These are phyloP conservation scores for Drosophila prolongata DNA, from an alignment of 2,888 invertebrate species.

Conservation along the genomic window DNA sequence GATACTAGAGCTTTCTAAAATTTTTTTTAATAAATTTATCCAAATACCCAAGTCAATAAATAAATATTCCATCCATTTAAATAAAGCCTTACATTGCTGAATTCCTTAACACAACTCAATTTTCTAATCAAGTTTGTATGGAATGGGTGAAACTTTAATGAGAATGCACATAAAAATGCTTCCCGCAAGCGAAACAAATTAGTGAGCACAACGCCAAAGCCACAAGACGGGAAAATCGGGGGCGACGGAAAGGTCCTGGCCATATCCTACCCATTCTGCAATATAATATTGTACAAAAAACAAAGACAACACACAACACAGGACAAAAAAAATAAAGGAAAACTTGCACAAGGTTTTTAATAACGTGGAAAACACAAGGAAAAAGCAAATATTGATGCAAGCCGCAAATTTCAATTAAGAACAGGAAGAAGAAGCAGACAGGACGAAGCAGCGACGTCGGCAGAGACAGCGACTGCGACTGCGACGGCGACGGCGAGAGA, in stretches of 20 bases:
- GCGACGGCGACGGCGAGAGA: constrained; percentile 25
- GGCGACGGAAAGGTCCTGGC: constrained; percentile 13
- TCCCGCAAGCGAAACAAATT: constrained; percentile 26
- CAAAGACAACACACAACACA: constrained; percentile 33
- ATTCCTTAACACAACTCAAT: not conserved
- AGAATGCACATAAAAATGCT: constrained; percentile 20
- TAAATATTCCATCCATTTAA: not conserved
- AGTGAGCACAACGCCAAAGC: constrained; percentile 18
- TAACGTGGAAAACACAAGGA: constrained; percentile 81
- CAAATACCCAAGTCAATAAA: too few relatives aligned
- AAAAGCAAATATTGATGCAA: constrained; percentile 82
- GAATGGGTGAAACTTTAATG: constrained; percentile 21
- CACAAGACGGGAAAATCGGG: constrained; percentile 8
- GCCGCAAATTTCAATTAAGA: constrained; percentile 83
- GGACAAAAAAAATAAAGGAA: constrained; percentile 56
- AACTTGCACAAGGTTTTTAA: constrained; percentile 80
- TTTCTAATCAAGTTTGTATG: constrained; percentile 4
- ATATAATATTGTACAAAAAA: constrained; percentile 47
- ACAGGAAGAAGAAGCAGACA: constrained; percentile 75
- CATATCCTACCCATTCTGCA: constrained; percentile 32
- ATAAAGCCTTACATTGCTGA: not conserved
- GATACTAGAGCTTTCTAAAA: too few relatives aligned
- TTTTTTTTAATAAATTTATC: too few relatives aligned
- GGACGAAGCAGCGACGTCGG: constrained; percentile 18
- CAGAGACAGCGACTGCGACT: constrained; percentile 24